Evolutionary conservation across 2,113 vertebrate genomes (phyloP).

Genomic region (Chlorodrepanis virens): DNA sequence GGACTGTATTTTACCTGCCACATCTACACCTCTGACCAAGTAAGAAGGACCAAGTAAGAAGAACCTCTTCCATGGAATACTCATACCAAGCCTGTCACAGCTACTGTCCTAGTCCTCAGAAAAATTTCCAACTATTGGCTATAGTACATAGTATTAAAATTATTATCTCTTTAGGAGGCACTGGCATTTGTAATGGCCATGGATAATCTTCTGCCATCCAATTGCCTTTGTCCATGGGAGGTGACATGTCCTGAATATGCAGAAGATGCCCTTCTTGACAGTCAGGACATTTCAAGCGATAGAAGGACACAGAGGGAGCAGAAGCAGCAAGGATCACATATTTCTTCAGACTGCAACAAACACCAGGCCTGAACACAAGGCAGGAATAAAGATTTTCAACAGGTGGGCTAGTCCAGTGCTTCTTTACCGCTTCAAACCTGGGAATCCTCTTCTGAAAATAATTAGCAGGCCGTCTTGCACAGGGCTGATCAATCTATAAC

Average conservation of each 20-base stretch:
- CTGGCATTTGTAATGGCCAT: not conserved
- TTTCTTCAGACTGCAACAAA: not conserved
- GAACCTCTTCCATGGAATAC: not conserved
- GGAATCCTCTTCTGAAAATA: not conserved
- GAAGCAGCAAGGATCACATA: not conserved
- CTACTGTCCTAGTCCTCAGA: not conserved
- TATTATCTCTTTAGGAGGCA: not conserved
- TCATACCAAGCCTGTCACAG: not conserved
- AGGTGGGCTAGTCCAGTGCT: not conserved
- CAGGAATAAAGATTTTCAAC: not conserved
- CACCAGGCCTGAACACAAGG: not conserved
- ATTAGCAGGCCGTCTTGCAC: not conserved
- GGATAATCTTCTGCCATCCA: not conserved
- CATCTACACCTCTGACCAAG: not conserved
- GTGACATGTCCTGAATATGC: not conserved
- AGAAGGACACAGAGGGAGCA: not conserved
- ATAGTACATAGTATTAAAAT: accelerated
- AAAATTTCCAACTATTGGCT: not conserved
- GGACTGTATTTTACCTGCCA: not conserved
- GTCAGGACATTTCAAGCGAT: not conserved
- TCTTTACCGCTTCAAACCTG: not conserved
- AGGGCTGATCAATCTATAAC: not conserved
- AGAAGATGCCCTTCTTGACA: not conserved
- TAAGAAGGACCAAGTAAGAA: not conserved
- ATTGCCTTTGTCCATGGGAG: not conserved